These are phyloP conservation scores for Sardina pilchardus DNA, from an alignment of 2,113 vertebrate genomes.

Conservation along the genomic window DNA sequence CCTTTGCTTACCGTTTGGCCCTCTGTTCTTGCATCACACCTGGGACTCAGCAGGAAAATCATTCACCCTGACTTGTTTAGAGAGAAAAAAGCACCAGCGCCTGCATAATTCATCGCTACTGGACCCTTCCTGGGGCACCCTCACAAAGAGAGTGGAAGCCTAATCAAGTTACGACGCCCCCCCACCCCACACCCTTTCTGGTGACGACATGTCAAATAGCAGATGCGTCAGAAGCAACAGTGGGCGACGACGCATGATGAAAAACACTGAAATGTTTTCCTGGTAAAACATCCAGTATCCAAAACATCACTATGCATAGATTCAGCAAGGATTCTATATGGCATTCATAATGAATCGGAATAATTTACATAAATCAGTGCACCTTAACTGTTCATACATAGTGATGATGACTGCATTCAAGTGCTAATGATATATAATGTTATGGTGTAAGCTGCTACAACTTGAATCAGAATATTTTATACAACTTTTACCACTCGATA, in stretches of 20 bases:
- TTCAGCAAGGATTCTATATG: no score
- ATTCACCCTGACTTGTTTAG: neutral
- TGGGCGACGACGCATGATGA: neutral
- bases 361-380: no score
- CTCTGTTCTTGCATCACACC: neutral
- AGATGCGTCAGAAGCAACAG: neutral
- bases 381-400: no score
- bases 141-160: neutral
- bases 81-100: neutral
- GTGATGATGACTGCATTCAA: neutral
- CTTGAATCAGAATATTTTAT: neutral
- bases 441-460: neutral
- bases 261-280: neutral
- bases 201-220: neutral
- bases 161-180: neutral
- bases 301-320: no score
- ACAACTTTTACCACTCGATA: neutral
- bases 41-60: neutral
- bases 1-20: constrained; percentile 4
- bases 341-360: no score
- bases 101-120: neutral
- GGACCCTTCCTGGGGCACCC: neutral
- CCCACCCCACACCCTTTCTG: neutral
- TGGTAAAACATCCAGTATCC: no score
- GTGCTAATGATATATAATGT: neutral